Base-by-base conservation (phyloP, 2,888 invertebrate genomes). In the Watsonalla binaria region DNA sequence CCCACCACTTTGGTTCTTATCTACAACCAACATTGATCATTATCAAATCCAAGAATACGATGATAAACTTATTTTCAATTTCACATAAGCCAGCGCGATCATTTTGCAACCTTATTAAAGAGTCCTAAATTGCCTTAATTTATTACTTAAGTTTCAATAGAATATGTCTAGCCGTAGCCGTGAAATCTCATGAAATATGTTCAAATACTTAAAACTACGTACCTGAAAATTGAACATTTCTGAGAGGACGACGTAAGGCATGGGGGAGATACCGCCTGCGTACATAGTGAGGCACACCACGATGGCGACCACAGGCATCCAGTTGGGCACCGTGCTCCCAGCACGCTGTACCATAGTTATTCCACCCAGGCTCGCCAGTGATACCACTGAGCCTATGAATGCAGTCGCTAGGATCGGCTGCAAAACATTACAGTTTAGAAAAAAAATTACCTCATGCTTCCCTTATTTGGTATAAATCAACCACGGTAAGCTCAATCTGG, bases 1-100 rank as follows among this genome's bases (percentile, higher is more conserved):
- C 79, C 78, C 58, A 78, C 72, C 0, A 82, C 56, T 57, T 74
- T 84, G 0, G 78, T 79, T 13, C 82, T 72, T 6, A 84, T 74
- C 84, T 84, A 68, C 7, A 76, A 74, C 5, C 52, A 51, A 52
- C 24, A 49, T 34, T 37, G 0, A 9, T 37, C 37, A 37, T 8
- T 37, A 37, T 8, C 9, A 37, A 37, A 9, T 2, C 9, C 8
- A 6, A 37, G 2, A 37, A 6, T 9, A 37, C 4, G 5, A 4
- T 8, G 9, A 9, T 9, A 6, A 37, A 6, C 37, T 9, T 37
- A 6, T 37, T 37, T 1, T 24, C 24, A 24, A 24, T 2, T 24
- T 24, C 24, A 24, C 24, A 24, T 24, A 24, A 24, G 24, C 24
- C 24, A 24, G 24, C 24, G 24, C 24, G 24, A 24, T 24, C 4